Conservation (phyloP, 1,140 invertebrate species). For the Scaptomyza montana region DNA sequence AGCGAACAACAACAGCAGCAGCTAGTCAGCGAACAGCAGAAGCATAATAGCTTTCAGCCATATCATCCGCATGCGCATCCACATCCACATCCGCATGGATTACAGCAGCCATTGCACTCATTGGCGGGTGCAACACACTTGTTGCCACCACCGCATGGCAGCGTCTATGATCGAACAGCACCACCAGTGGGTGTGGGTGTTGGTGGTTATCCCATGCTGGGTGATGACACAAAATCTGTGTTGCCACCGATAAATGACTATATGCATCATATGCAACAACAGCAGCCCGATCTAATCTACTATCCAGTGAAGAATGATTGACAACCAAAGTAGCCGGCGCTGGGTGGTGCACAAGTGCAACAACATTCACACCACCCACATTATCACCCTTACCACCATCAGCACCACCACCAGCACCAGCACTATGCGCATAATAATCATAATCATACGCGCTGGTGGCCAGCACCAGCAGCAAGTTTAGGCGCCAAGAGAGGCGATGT, state of each 20-base stretch:
- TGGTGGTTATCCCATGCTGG: slow-evolving; percentile 69
- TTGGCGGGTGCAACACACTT: slow-evolving; percentile 58
- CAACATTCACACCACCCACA: slow-evolving; percentile 30
- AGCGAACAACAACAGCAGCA: slow-evolving; percentile 43
- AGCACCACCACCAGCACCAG: slow-evolving; percentile 22
- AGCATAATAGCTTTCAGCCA: slow-evolving; percentile 80
- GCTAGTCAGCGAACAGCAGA: slow-evolving; percentile 75
- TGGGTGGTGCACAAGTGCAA: slow-evolving; percentile 38
- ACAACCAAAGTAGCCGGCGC: slow-evolving; percentile 73
- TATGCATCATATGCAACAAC: slow-evolving; percentile 81
- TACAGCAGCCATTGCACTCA: slow-evolving; percentile 59
- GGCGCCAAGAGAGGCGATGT: slow-evolving; percentile 81
- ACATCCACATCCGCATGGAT: slow-evolving; percentile 53
- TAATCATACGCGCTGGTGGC: slow-evolving; percentile 70
- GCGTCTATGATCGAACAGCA: slow-evolving; percentile 57
- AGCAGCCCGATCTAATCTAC: slow-evolving; percentile 77
- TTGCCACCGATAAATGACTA: slow-evolving; percentile 80
- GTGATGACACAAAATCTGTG: slow-evolving; percentile 71
- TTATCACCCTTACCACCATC: slow-evolving; percentile 25
- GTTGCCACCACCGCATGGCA: slow-evolving; percentile 65
- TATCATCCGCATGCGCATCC: slow-evolving; percentile 64
- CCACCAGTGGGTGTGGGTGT: slow-evolving; percentile 53
- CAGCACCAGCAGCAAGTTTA: slow-evolving; percentile 58
- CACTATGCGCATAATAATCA: slow-evolving; percentile 41
- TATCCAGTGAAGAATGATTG: slow-evolving; percentile 83